These are phyloP conservation scores for Anarrhichthys ocellatus DNA, from an alignment of 2,113 vertebrate species.

Conservation along the genomic window DNA sequence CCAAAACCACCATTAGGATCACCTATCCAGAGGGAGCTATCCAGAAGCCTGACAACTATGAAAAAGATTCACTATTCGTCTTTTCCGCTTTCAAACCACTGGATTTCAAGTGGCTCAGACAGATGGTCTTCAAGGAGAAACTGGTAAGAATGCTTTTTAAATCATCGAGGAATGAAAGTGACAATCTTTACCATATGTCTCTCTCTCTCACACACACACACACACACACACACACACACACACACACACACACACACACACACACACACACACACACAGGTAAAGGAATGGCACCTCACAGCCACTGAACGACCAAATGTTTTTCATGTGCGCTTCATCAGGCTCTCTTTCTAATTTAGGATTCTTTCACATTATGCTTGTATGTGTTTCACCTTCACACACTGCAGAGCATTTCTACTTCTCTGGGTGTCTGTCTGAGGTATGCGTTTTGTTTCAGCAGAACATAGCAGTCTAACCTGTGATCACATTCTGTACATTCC, in stretches of 20 bases:
- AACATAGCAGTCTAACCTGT: conserved; percentile 1
- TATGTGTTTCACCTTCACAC: neutral
- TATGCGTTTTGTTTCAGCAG: conserved; percentile 14
- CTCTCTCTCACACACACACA: neutral
- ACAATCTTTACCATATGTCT: neutral
- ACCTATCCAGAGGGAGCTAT: conserved; percentile 98
- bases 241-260: neutral
- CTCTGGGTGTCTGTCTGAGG: conserved; percentile 5
- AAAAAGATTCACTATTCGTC: conserved; percentile 95
- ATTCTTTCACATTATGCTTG: neutral
- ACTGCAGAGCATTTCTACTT: neutral
- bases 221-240: neutral
- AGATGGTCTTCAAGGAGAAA: conserved; percentile 97
- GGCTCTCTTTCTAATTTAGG: neutral
- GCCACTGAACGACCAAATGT: neutral
- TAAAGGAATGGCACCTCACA: neutral
- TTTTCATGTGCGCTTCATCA: neutral
- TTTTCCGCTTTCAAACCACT: conserved; percentile 96
- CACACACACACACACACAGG: neutral
- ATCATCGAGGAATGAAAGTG: neutral
- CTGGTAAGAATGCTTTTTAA: conserved; percentile 86
- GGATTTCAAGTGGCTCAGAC: conserved; percentile 97
- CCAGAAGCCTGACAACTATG: conserved; percentile 92
- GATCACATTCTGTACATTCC: conserved; percentile 64
- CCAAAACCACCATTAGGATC: conserved; percentile 96